These are phyloP conservation scores for Hormiphora californensis DNA, from an alignment of 37 sponge, comb jelly and placozoan genomes.

Conservation along the genomic window DNA sequence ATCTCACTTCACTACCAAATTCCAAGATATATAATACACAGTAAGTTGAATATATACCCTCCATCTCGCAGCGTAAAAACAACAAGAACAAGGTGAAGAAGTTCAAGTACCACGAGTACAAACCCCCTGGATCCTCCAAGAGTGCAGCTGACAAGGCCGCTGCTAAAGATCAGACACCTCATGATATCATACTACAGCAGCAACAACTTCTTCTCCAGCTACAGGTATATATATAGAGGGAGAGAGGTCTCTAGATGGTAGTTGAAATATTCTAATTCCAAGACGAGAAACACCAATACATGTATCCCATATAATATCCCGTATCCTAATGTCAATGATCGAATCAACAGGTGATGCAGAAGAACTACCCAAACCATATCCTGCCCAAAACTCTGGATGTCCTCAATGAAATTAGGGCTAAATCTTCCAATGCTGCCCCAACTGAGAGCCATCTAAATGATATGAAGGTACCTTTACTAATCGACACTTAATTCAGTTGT, in stretches of 20 bases:
- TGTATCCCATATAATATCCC: neutral
- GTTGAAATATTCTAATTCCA: neutral
- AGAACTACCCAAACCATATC: conserved; percentile 42
- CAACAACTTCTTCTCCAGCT: conserved; percentile 30
- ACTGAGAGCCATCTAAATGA: conserved; percentile 22
- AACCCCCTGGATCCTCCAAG: conserved; percentile 4
- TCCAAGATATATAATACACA: no score
- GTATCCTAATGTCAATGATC: neutral
- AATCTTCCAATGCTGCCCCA: neutral
- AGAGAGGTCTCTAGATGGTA: neutral
- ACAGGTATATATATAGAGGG: neutral
- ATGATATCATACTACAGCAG: conserved; percentile 22
- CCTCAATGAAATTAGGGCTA: conserved; percentile 1
- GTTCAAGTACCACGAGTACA: conserved; percentile 42
- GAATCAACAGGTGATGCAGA: conserved; percentile 7
- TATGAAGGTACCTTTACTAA: neutral
- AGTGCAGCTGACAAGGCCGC: neutral
- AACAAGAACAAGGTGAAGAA: conserved; percentile 13
- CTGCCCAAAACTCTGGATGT: conserved; percentile 9
- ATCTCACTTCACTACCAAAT: no score
- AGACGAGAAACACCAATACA: neutral
- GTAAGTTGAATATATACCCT: no score
- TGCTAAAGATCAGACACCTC: neutral
- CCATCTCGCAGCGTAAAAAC: neutral
- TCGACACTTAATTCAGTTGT: neutral